Evolutionary conservation across 2,113 vertebrate species (phyloP).

Genomic region (Cepphus grylle): DNA sequence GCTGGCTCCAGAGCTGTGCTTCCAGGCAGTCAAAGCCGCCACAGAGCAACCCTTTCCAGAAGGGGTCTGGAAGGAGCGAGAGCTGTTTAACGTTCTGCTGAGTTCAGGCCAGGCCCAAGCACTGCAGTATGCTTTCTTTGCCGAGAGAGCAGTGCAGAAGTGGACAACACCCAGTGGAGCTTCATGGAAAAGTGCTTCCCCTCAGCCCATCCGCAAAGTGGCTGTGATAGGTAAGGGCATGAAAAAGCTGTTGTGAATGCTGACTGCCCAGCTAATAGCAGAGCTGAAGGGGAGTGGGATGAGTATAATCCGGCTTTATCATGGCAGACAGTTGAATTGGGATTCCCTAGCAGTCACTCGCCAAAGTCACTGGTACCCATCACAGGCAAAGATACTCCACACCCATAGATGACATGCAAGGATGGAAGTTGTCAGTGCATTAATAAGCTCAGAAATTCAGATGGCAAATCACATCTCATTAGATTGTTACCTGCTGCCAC

Average conservation of each 20-base stretch:
- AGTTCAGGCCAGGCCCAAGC: slow-evolving; percentile 83
- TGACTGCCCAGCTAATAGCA: accelerated
- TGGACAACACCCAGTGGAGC: slow-evolving; percentile 82
- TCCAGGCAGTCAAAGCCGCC: slow-evolving; percentile 80
- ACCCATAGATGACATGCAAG: accelerated
- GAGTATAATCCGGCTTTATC: background rate
- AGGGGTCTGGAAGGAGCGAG: slow-evolving; percentile 76
- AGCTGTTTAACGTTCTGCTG: slow-evolving; percentile 77
- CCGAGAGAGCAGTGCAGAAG: slow-evolving; percentile 75
- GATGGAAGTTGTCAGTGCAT: background rate
- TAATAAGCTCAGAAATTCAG: background rate
- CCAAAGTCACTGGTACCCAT: background rate
- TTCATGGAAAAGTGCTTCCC: slow-evolving; percentile 78
- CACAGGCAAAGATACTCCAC: background rate
- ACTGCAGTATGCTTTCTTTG: slow-evolving; percentile 87
- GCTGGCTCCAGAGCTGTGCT: slow-evolving; percentile 82
- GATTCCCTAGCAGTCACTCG: background rate
- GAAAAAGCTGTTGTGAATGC: background rate
- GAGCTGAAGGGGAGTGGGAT: background rate
- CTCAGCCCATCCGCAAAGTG: slow-evolving; percentile 72
- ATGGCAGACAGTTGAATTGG: background rate
- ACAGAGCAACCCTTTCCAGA: slow-evolving; percentile 73
- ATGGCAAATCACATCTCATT: background rate
- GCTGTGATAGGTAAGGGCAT: slow-evolving; percentile 84
- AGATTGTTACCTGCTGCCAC: background rate